phyloP scores from a whole-genome alignment of 2,797 vertebrate genomes.

The Petrocephalus schoutedeni region DNA sequence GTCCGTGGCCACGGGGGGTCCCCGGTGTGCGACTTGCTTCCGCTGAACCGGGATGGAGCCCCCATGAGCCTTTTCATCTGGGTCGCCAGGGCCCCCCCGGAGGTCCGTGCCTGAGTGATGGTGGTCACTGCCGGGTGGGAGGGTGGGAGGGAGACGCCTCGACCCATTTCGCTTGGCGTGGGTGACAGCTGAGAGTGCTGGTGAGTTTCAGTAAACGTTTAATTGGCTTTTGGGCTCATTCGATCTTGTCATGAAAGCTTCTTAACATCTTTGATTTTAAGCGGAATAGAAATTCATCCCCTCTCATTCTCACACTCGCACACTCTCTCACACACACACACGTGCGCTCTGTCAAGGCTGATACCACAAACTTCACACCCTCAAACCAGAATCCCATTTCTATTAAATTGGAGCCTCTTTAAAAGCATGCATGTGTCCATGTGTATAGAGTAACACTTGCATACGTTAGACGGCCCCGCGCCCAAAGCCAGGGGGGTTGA shows the following conservation, averaged over 20 bases:
- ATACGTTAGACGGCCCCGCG: background rate
- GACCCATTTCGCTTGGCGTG: background rate
- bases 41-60: background rate
- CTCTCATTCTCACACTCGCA: background rate
- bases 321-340: background rate
- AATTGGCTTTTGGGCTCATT: conserved; percentile 1
- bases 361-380: background rate
- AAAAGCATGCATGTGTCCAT: background rate
- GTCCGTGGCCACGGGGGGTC: background rate
- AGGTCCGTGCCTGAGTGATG: background rate
- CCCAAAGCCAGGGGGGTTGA: background rate
- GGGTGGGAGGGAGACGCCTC: background rate
- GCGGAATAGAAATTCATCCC: background rate
- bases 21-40: background rate
- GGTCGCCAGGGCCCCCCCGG: background rate
- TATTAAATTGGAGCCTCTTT: background rate
- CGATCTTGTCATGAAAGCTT: conserved; percentile 9
- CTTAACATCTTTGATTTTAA: conserved; percentile 15
- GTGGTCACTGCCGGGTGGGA: background rate
- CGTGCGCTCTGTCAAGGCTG: background rate
- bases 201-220: background rate
- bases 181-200: background rate
- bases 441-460: background rate
- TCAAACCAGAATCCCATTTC: background rate
- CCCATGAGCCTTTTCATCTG: background rate